phyloP scores from a whole-genome alignment of 2,113 vertebrate species.

The Saiga tatarica region DNA sequence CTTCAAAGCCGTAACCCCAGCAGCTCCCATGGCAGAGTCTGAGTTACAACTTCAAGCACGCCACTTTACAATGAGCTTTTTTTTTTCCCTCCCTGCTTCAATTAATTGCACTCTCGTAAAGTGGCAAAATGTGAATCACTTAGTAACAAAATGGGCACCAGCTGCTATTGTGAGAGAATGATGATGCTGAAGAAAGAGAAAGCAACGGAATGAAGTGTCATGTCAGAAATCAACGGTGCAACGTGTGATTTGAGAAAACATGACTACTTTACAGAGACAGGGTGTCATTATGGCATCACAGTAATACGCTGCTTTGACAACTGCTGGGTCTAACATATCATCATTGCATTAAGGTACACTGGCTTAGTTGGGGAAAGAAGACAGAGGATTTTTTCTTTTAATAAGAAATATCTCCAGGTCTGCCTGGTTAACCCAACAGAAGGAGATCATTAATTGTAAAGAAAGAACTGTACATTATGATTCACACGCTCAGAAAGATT shows the following conservation, averaged over 20 bases:
- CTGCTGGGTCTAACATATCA: conserved; percentile 94
- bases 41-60: conserved; percentile 72
- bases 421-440: conserved; percentile 82
- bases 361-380: conserved; percentile 82
- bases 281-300: conserved; percentile 95
- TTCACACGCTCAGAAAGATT: neutral
- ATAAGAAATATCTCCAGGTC: conserved; percentile 82
- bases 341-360: conserved; percentile 96
- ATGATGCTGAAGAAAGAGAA: conserved; percentile 79
- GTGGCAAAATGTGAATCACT: conserved; percentile 85
- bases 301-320: conserved; percentile 96
- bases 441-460: conserved; percentile 64
- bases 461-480: conserved; percentile 44
- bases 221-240: conserved; percentile 91
- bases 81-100: conserved; percentile 72
- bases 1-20: neutral
- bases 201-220: conserved; percentile 86
- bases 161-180: conserved; percentile 85
- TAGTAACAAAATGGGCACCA: conserved; percentile 86
- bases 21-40: conserved; percentile 52
- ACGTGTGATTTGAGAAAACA: conserved; percentile 90
- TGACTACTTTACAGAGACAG: conserved; percentile 92
- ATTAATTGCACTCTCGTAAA: conserved; percentile 85
- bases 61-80: conserved; percentile 64
- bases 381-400: conserved; percentile 83